A percentile compares a stretch with the other conserved stretches of the same genome.
phyloP scores from a whole-genome alignment of 1,140 invertebrate species.

The Nasonia longicornis region DNA sequence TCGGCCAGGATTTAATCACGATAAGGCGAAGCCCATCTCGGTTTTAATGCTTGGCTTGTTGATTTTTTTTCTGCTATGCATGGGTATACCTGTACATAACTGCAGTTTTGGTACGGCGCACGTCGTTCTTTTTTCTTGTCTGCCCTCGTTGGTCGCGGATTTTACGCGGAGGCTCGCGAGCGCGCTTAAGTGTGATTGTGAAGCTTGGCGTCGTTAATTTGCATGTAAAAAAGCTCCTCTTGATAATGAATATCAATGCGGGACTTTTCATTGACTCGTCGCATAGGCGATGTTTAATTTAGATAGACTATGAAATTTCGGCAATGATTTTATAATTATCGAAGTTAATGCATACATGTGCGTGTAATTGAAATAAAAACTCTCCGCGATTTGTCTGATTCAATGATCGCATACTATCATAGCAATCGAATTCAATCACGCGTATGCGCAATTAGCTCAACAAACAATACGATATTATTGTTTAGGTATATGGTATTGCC shows the following conservation, averaged over 20 bases:
- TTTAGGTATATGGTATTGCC: too few species aligned
- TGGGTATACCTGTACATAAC: too few species aligned
- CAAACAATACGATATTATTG: too few species aligned
- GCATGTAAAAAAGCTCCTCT: neutral
- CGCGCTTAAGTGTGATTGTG: conserved; percentile 19
- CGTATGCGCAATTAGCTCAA: too few species aligned
- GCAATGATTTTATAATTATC: too few species aligned
- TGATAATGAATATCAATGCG: conserved; percentile 1
- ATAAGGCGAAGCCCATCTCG: conserved; percentile 41
- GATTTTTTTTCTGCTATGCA: conserved; percentile 2
- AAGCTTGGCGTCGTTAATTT: conserved; percentile 13
- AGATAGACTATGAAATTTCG: neutral
- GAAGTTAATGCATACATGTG: too few species aligned
- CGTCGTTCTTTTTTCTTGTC: conserved; percentile 14
- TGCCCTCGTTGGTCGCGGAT: conserved; percentile 6
- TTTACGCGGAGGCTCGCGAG: neutral
- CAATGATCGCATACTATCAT: too few species aligned
- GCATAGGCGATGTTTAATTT: neutral
- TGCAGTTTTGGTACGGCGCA: neutral
- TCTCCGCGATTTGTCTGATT: too few species aligned
- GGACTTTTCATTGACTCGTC: neutral
- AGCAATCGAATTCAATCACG: too few species aligned
- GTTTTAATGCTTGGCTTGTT: conserved; percentile 19
- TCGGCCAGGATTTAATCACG: conserved; percentile 46
- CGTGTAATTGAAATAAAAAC: too few species aligned